Base-by-base conservation (phyloP, 2,888 invertebrate genomes). In the Frankliniella intonsa region DNA sequence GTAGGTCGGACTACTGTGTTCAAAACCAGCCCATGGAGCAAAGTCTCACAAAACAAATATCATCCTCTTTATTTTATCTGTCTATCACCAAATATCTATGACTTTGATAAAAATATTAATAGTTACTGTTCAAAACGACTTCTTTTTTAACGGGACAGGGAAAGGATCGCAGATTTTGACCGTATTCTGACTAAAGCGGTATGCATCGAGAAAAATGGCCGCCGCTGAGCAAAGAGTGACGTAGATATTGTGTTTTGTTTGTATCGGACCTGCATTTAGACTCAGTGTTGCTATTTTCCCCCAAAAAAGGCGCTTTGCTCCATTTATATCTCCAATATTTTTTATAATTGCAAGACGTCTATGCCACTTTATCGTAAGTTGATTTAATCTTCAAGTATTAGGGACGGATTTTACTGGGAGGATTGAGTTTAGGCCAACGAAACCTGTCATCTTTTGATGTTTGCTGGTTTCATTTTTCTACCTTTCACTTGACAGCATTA, bases 171-270 rank as follows among this genome's bases (percentile, higher is more conserved):
- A 25, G 69, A n/a, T 19, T n/a, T 76, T 76, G 69, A 22, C 69
- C 38, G 5, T 38, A 38, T 5, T 76, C 9, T 9, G n/a, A 22
- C 25, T 76, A 17, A 17, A 62, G 62, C 3, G 19, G 69, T 76
- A 11, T 12, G 11, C 2, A 76, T 14, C 22, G 25, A 76, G 69
- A 76, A 76, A 76, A 25, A 76, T 76, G 69, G 69, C 69, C 69
- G 69, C 69, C 69, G 69, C 25, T 12, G 69, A 76, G 69, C 22
- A 76, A 76, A 76, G 69, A 76, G 69, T 76, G 69, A 76, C 69
- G 69, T 76, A 76, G 69, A 76, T 76, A 76, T 76, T 76, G 69
- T 76, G 69, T 76, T 76, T 76, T 76, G 69, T 76, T 76, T 76
- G 69, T 76, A 22, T 76, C 69, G 69, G 25, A 76, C 22, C 25